phyloP scores from a whole-genome alignment of 2,888 invertebrate species.

The Chydorus sphaericus region DNA sequence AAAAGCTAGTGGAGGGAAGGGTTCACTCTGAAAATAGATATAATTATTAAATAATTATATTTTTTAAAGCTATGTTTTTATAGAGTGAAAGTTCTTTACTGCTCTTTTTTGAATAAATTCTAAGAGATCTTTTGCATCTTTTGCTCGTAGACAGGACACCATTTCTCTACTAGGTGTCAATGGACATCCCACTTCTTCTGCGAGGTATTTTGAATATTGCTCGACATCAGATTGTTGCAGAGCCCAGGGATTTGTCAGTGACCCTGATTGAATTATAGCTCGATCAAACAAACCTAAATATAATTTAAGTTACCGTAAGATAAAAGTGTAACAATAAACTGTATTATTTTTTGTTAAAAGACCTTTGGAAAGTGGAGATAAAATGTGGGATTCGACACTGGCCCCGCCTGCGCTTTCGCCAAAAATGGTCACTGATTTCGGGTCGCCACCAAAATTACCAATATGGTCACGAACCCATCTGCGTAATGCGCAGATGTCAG shows the following conservation, averaged over 20 bases:
- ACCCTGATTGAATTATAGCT: neutral
- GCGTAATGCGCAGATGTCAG: too few species aligned
- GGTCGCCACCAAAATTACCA: conserved; percentile 19
- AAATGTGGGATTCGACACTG: conserved; percentile 17
- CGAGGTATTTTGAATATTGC: neutral
- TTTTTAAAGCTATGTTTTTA: too few species aligned
- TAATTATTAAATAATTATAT: too few species aligned
- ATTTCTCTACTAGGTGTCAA: neutral
- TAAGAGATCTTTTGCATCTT: neutral
- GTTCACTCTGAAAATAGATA: too few species aligned
- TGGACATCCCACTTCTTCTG: neutral
- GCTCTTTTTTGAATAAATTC: too few species aligned
- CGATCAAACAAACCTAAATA: conserved; percentile 3
- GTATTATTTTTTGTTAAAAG: too few species aligned
- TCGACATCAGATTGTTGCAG: neutral
- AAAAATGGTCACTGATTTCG: conserved; percentile 18
- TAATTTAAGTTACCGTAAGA: neutral
- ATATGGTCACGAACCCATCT: conserved; percentile 20
- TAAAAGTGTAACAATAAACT: too few species aligned
- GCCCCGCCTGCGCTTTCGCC: conserved; percentile 20
- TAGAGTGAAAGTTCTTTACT: too few species aligned
- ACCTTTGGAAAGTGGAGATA: conserved; percentile 13
- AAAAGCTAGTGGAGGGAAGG: too few species aligned
- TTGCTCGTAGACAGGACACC: neutral
- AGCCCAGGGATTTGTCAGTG: neutral